Base-by-base conservation (phyloP, 2,113 vertebrate genomes). In the Psophia crepitans region DNA sequence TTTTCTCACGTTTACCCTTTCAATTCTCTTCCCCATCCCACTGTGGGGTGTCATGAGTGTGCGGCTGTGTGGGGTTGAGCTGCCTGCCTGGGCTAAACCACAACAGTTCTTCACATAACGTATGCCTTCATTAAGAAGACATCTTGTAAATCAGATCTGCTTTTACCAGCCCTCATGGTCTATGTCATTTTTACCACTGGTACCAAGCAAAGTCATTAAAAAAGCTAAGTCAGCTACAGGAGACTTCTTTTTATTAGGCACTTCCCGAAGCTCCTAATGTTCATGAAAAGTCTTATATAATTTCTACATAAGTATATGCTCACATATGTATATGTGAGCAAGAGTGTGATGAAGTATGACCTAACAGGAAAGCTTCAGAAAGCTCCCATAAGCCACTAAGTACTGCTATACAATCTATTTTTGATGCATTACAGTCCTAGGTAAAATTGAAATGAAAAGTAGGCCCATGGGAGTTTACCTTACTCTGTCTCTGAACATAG, bases 41-140 rank as follows among this genome's bases (percentile, higher is more conserved):
- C 10, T 26, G 32, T 2, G 0, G 13, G 4, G 20, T 6, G 12
- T 51, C 1, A 1, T 3, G 1, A 69, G 32, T 2, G 4, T 76
- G 43, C 1, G 0, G 43, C 30, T 26, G 20, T 20, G 43, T 68
- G 53, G 53, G 44, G 20, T 15, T 58, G 12, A 86, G 61, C 32
- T 39, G 49, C 37, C 33, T 46, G 19, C 23, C 24, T 46, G 28
- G 43, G 26, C 33, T 51, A 58, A 82, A 70, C 8, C 43, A 71
- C 43, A 57, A 51, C 28, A 57, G 43, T 51, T 77, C 51, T 60
- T 30, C 63, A 46, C 43, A 28, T 71, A 86, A 77, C 22, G 51
- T 14, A 54, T 28, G 20, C 6, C 27, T 65, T 66, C 20, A 61
- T 37, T 56, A 49, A 6, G 33, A 28, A 60, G 43, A 56, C 0